Conservation (phyloP, 2,888 invertebrate genomes). For the Halictus quadricinctus region DNA sequence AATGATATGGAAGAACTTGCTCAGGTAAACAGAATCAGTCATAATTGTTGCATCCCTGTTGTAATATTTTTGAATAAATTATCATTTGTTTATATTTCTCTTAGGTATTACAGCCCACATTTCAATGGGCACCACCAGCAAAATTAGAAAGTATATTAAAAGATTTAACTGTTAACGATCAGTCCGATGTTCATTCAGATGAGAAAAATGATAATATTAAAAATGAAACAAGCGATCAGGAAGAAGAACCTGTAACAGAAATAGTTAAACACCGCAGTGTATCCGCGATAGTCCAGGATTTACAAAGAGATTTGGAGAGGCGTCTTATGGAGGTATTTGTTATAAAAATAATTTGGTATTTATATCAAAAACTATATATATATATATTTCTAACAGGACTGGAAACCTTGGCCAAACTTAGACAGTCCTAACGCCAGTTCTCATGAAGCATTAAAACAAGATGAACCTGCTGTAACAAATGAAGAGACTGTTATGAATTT, state of each 20-base stretch:
- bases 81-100: slow-evolving; percentile 15
- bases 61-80: background rate
- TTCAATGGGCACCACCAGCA: slow-evolving; percentile 75
- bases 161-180: slow-evolving; percentile 71
- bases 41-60: background rate
- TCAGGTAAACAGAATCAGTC: slow-evolving; percentile 84
- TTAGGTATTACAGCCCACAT: slow-evolving; percentile 77
- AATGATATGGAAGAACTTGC: slow-evolving; percentile 96
- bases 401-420: slow-evolving; percentile 80
- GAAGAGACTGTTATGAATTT: slow-evolving; percentile 64
- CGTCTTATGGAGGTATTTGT: slow-evolving; percentile 75
- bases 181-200: slow-evolving; percentile 58
- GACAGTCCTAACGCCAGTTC: slow-evolving; percentile 73
- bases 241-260: slow-evolving; percentile 59
- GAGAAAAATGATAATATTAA: slow-evolving; percentile 62
- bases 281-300: slow-evolving; percentile 89
- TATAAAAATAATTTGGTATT: background rate
- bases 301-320: slow-evolving; percentile 86
- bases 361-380: background rate
- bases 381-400: slow-evolving; percentile 71
- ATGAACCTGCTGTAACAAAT: slow-evolving; percentile 48
- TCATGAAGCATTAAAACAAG: slow-evolving; percentile 41
- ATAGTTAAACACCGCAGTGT: slow-evolving; percentile 84
- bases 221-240: slow-evolving; percentile 63
- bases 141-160: slow-evolving; percentile 75